Conservation (phyloP, 2,797 vertebrate species). For the Streptopelia turtur region DNA sequence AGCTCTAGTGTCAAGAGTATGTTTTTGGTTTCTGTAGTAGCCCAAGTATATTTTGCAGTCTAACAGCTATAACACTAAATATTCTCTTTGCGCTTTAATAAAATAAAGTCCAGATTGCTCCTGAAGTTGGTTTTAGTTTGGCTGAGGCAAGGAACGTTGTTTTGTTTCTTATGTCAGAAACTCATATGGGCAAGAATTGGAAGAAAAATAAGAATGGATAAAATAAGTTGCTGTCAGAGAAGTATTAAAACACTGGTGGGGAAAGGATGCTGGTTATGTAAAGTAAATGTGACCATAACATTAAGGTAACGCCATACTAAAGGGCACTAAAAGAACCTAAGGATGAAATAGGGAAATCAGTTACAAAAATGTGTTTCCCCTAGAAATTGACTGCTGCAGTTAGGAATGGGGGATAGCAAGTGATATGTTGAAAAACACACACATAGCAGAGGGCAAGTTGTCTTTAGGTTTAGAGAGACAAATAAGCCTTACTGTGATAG, state of each 20-base stretch:
- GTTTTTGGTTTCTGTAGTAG: not conserved
- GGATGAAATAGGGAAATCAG: not conserved
- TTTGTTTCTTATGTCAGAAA: not conserved
- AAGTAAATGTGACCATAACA: not conserved
- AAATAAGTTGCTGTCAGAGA: not conserved
- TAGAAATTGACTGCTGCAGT: not conserved
- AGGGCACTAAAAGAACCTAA: not conserved
- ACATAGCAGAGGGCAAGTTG: not conserved
- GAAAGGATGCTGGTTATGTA: not conserved
- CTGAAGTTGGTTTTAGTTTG: not conserved
- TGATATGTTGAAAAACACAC: not conserved
- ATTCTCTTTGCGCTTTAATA: not conserved
- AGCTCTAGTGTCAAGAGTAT: not conserved
- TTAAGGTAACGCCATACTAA: not conserved
- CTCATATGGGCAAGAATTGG: not conserved
- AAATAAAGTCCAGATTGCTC: not conserved
- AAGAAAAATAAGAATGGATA: not conserved
- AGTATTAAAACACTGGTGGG: not conserved
- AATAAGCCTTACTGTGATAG: not conserved
- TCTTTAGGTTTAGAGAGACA: not conserved
- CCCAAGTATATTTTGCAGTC: not conserved
- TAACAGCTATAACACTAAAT: not conserved
- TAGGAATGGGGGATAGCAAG: not conserved
- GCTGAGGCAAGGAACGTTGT: not conserved
- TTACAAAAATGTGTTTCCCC: not conserved